A percentile compares a stretch with the other conserved stretches of the same genome.
phyloP scores from a whole-genome alignment of 2,113 vertebrate genomes.

The Eira barbara region DNA sequence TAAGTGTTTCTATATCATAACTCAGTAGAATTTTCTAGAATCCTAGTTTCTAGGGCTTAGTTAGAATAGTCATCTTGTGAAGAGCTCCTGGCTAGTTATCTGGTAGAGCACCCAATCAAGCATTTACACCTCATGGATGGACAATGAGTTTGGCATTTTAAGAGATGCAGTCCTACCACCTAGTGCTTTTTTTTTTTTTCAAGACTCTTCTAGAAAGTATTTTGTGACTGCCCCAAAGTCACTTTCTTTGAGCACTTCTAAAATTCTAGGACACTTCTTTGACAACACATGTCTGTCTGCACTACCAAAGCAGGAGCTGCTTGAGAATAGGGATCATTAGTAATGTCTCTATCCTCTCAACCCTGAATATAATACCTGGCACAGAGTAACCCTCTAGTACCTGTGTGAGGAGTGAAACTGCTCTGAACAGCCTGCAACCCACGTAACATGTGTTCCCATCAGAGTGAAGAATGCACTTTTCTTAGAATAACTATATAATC shows the following conservation, averaged over 20 bases:
- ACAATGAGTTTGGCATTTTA: background rate
- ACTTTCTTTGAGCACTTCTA: background rate
- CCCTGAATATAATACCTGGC: background rate
- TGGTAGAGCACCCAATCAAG: background rate
- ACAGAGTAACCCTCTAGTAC: background rate
- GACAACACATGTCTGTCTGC: background rate
- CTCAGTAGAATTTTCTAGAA: background rate
- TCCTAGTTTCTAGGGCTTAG: background rate
- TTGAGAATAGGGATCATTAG: background rate
- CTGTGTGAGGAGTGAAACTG: background rate
- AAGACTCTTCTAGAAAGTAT: background rate
- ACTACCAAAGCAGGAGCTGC: background rate
- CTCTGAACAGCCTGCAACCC: background rate
- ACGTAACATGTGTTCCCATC: background rate
- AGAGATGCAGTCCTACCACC: background rate
- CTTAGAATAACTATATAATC: background rate
- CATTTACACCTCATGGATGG: background rate
- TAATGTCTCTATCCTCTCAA: background rate
- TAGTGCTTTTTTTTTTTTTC: background rate
- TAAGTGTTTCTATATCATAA: background rate
- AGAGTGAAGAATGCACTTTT: background rate
- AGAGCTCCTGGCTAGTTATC: constrained; percentile 5
- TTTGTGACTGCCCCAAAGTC: background rate
- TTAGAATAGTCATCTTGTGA: constrained; percentile 18
- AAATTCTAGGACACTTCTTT: background rate